A percentile compares a stretch with the other conserved stretches of the same genome.
Evolutionary conservation across 2,888 invertebrate species (phyloP).

Genomic region (Abscondita cerata): DNA sequence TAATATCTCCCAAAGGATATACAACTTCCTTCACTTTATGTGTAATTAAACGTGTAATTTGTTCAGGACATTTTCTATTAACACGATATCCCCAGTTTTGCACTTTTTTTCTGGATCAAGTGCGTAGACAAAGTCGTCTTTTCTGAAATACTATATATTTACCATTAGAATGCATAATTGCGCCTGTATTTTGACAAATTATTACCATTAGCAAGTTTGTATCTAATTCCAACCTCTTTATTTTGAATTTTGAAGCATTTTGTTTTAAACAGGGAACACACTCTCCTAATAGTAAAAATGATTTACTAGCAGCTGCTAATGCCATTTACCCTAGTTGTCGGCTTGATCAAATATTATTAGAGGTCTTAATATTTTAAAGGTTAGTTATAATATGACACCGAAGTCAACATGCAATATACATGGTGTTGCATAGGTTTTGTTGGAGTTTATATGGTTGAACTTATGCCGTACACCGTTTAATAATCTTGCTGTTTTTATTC

Average conservation of each 20-base stretch:
- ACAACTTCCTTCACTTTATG: slow-evolving; percentile 82
- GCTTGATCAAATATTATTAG: neutral
- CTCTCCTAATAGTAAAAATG: slow-evolving; percentile 72
- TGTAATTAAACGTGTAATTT: slow-evolving; percentile 77
- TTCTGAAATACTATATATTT: slow-evolving; percentile 85
- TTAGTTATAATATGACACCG: no score
- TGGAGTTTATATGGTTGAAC: no score
- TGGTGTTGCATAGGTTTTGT: no score
- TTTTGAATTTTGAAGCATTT: slow-evolving; percentile 79
- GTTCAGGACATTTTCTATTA: slow-evolving; percentile 78
- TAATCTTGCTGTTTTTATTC: no score
- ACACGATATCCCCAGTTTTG: slow-evolving; percentile 83
- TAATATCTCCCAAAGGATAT: slow-evolving; percentile 82
- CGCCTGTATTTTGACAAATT: slow-evolving; percentile 43
- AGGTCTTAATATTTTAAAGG: no score
- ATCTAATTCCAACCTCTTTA: slow-evolving; percentile 78
- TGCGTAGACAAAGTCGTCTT: slow-evolving; percentile 75
- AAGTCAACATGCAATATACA: no score
- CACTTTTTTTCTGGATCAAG: slow-evolving; percentile 79
- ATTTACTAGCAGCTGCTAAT: slow-evolving; percentile 60
- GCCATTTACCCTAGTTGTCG: slow-evolving; percentile 40
- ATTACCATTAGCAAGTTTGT: slow-evolving; percentile 78
- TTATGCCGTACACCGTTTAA: no score
- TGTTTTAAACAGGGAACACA: slow-evolving; percentile 81
- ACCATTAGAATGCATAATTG: no score